Base-by-base conservation (phyloP, 2,797 vertebrate genomes). In the Cephalopachus bancanus region DNA sequence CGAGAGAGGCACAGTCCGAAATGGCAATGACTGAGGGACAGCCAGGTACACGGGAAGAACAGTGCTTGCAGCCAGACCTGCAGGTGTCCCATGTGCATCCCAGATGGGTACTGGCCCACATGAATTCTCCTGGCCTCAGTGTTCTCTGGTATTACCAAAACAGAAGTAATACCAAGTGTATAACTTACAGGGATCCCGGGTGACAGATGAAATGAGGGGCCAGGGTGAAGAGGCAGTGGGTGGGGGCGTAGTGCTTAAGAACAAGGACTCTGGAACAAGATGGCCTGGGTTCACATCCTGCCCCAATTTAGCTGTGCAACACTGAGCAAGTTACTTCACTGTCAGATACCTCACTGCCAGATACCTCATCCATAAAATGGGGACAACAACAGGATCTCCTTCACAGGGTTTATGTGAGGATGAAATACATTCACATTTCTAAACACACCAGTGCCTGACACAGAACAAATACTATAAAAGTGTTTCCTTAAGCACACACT, bases 101-200 rank as follows among this genome's bases (percentile, higher is more conserved):
- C 28, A 22, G 65, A 62, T 75, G 53, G 51, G 64, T 20, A 30
- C 10, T 0, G 3, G 71, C 51, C 30, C 3, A 4, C 17, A n/a
- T 2, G 12, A n/a, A 30, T 5, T 33, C 60, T 24, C 33, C 55
- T 14, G n/a, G 84, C 57, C 59, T 17, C 22, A 1, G 57, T 0
- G n/a, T 53, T 84, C 78, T 79, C 0, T 55, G 30, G 44, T 44
- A 44, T 44, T 44, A 44, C 4, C 16, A 2, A 69, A 62, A 55
- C 0, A 10, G 11, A 17, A 71, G 26, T 10, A 1, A 12, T 1
- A 0, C 24, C 28, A 44, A 57, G 37, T 1, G 19, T 24, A 28
- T 0, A 26, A 67, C 49, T 30, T 75, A 15, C 24, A 4, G 55
- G 65, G 62, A 76, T 20, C 30, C 80, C 69, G 76, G 37, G 81